phyloP scores from a whole-genome alignment of 64 coral and sea anemone genomes.

The Hydrozoanthus tunicans region DNA sequence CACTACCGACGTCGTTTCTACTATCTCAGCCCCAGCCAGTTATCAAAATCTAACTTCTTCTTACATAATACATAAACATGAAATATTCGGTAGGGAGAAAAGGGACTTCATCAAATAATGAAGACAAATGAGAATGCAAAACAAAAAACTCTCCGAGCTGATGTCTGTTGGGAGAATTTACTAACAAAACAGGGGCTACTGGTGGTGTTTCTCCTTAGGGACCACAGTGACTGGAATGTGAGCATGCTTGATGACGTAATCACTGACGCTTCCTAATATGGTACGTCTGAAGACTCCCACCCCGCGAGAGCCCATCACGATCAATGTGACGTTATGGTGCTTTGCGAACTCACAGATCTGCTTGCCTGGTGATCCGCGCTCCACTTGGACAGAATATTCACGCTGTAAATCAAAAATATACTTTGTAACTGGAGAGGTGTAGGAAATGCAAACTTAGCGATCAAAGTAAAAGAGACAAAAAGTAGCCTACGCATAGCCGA shows the following conservation, averaged over 20 bases:
- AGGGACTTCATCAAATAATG: no score
- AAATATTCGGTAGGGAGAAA: no score
- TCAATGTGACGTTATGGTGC: conserved; percentile 26
- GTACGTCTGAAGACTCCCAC: conserved; percentile 54
- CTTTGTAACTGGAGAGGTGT: no score
- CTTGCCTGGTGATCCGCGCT: conserved; percentile 44
- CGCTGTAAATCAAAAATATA: not conserved
- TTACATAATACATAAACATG: no score
- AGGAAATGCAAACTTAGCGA: no score
- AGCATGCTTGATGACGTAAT: conserved; percentile 70
- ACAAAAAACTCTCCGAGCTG: no score
- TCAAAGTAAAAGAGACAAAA: not conserved
- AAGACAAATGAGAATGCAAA: no score
- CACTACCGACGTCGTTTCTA: no score
- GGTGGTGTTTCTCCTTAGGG: conserved; percentile 21
- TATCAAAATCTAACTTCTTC: no score
- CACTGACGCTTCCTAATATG: conserved; percentile 70
- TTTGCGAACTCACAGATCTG: conserved; percentile 51
- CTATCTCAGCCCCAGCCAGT: no score
- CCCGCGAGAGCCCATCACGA: conserved; percentile 75
- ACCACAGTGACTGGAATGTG: conserved; percentile 65
- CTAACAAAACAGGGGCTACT: not conserved
- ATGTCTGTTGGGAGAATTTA: no score
- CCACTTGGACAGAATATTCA: conserved; percentile 42
- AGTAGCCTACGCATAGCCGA: not conserved